Evolutionary conservation across 2,888 invertebrate genomes (phyloP).

Genomic region (Adela reaumurella): DNA sequence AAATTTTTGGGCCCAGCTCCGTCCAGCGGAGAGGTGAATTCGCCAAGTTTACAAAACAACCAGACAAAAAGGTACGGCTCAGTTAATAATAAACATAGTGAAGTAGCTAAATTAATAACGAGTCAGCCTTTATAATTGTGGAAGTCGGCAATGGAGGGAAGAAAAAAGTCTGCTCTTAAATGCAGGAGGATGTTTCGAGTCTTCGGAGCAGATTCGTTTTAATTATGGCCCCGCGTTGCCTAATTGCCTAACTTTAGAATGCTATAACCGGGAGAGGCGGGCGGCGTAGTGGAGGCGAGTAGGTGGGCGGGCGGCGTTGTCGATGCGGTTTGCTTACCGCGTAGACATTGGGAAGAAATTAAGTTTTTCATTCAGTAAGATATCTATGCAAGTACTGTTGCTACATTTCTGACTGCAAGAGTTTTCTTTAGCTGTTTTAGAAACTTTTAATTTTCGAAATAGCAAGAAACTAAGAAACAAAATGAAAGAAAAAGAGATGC

Average conservation of each 20-base stretch:
- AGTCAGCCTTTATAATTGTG: neutral
- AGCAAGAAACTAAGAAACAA: too few relatives aligned
- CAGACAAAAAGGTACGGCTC: neutral
- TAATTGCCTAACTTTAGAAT: neutral
- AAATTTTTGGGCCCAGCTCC: too few relatives aligned
- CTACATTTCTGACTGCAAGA: too few relatives aligned
- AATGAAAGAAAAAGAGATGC: too few relatives aligned
- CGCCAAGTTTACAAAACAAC: neutral
- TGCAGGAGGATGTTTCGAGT: neutral
- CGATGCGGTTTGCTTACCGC: too few relatives aligned
- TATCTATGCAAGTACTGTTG: too few relatives aligned
- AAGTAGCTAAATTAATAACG: neutral
- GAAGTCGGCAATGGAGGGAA: neutral
- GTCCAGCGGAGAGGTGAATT: too few relatives aligned
- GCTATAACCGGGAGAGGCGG: neutral
- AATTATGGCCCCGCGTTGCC: neutral
- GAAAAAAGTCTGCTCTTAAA: neutral
- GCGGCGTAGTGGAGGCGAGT: neutral
- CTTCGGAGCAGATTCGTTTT: neutral
- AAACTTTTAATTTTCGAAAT: too few relatives aligned
- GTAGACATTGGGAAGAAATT: too few relatives aligned
- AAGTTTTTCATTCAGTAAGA: too few relatives aligned
- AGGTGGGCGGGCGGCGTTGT: too few relatives aligned
- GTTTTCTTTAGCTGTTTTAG: too few relatives aligned
- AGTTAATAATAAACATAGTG: neutral